A percentile compares a stretch with the other conserved stretches of the same genome.
Conservation (phyloP, 2,888 invertebrate genomes). For the Dicyrtoma fusca region DNA sequence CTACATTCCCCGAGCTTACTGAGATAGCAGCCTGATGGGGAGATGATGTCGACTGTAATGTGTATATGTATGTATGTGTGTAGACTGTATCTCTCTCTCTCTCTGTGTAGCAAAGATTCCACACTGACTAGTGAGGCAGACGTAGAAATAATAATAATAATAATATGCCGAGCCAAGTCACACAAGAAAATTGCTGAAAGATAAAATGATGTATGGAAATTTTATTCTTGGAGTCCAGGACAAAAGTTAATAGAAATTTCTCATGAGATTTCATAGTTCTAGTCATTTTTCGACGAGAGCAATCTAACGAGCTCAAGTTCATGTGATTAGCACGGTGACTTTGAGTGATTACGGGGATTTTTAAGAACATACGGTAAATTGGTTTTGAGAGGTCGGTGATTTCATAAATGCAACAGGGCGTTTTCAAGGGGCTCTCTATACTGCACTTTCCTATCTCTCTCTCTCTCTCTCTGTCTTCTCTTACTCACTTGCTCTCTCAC, state of each 20-base stretch:
- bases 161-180: background rate
- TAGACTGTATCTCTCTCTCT: no score
- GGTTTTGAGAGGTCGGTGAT: slow-evolving; percentile 40
- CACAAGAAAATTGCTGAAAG: slow-evolving; percentile 18
- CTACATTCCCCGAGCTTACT: no score
- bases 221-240: slow-evolving; percentile 4
- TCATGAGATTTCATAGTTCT: background rate
- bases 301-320: slow-evolving; percentile 44
- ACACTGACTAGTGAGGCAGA: slow-evolving; percentile 1
- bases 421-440: slow-evolving; percentile 41
- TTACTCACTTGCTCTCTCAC: background rate
- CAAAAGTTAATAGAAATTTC: slow-evolving; percentile 7
- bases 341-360: slow-evolving; percentile 45
- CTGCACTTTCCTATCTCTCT: slow-evolving; percentile 13
- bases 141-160: background rate
- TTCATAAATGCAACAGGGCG: slow-evolving; percentile 41
- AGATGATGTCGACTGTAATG: background rate
- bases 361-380: slow-evolving; percentile 48
- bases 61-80: no score
- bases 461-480: slow-evolving; percentile 14
- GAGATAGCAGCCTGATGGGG: background rate
- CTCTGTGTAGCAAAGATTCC: no score
- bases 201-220: slow-evolving; percentile 9
- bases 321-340: slow-evolving; percentile 37
- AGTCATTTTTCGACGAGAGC: slow-evolving; percentile 42